Evolutionary conservation across 2,888 invertebrate species (phyloP), one percentile per base, ranked within the genome.

Genomic region (Achlya flavicornis): DNA sequence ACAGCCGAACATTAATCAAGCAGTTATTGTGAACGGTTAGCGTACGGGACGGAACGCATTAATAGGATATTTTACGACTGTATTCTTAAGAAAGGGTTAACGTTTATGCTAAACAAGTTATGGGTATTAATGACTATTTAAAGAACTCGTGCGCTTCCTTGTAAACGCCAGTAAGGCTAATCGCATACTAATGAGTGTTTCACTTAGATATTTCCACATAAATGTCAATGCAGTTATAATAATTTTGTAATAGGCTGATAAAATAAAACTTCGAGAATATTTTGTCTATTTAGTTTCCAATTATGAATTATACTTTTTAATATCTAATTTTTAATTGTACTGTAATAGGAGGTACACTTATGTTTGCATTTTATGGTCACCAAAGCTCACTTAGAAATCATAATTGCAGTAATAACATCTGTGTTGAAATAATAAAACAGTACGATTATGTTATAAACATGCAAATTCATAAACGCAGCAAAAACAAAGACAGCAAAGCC

Each of bases 401-500:
- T 10, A 53, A 53, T 46, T 5, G 10, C 53, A 10, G 53, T 10
- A 53, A 19, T 53, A 53, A 53, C 16, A 19, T 2, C 10, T 10
- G 19, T 19, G 19, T 10, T 53, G 19, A 53, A 53, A 53, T 53
- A 53, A 53, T 53, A 53, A 53, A 53, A 19, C 53, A 2, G 19
- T 10, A 19, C 8, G 19, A 53, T 53, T 53, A 53, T 53, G 19
- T 53, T 53, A 53, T 48, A 48, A 3, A 53, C 61, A 68, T 88
- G 86, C 82, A 87, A 89, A 90, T 84, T 69, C 63, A 74, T 73
- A 71, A 76, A 66, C 57, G 61, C 64, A 67, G 69, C 75, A 81
- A 83, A 68, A 64, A 70, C 75, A 66, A 75, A 73, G 72, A 62
- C 65, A 61, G 63, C 64, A 63, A 69, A 67, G 19, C 67, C 63